phyloP scores from a whole-genome alignment of 2,797 vertebrate genomes.

The Thripadectes ignobilis region DNA sequence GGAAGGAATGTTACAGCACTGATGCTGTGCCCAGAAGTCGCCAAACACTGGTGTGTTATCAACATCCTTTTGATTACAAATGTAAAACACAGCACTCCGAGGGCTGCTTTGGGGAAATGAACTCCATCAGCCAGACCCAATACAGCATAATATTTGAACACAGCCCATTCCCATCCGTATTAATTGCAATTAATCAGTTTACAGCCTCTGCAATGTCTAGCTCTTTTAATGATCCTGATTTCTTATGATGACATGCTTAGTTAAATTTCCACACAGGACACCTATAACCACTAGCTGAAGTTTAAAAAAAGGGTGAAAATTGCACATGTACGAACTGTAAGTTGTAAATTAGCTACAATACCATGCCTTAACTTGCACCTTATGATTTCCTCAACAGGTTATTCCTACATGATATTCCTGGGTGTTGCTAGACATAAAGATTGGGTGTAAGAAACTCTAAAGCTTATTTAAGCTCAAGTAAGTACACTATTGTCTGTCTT shows the following conservation, averaged over 20 bases:
- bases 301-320: neutral
- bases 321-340: neutral
- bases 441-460: neutral
- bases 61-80: neutral
- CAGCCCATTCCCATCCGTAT: neutral
- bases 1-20: neutral
- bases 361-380: neutral
- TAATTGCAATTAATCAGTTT: neutral
- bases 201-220: neutral
- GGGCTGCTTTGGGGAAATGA: neutral
- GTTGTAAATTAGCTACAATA: neutral
- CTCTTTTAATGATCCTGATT: neutral
- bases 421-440: neutral
- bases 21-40: neutral
- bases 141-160: neutral
- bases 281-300: neutral
- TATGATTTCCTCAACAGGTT: neutral
- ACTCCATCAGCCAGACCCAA: neutral
- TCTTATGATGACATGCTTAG: neutral
- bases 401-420: neutral
- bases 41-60: neutral
- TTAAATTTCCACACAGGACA: neutral
- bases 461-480: neutral
- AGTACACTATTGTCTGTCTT: neutral
- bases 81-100: neutral